phyloP scores from a whole-genome alignment of 2,113 vertebrate species.

The Cyprinus carpio region DNA sequence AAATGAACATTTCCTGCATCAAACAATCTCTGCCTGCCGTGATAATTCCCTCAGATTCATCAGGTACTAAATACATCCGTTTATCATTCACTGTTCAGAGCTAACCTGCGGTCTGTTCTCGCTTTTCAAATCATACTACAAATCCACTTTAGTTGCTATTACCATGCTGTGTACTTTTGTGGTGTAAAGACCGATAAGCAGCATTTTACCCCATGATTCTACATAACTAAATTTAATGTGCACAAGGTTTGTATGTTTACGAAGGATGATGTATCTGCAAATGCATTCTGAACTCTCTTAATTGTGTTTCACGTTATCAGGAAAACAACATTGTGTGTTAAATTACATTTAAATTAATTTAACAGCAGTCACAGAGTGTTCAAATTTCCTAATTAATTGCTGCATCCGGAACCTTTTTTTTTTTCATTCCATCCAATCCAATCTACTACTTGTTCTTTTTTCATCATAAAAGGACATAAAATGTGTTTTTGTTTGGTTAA shows the following conservation, averaged over 20 bases:
- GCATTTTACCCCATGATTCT: background rate
- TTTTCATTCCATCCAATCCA: background rate
- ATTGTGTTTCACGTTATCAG: constrained; percentile 6
- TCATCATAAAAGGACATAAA: background rate
- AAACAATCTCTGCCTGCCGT: constrained; percentile 48
- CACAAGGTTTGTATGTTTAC: constrained; percentile 1
- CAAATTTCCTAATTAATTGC: background rate
- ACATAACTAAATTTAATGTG: background rate
- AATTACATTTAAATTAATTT: constrained; percentile 24
- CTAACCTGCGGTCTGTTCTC: constrained; percentile 37
- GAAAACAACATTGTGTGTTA: constrained; percentile 27
- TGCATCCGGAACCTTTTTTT: background rate
- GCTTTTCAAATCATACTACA: constrained; percentile 40
- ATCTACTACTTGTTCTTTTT: background rate
- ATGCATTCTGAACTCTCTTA: constrained; percentile 24
- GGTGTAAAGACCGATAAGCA: background rate
- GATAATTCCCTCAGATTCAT: constrained; percentile 47
- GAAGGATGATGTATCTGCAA: background rate
- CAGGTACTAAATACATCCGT: constrained; percentile 43
- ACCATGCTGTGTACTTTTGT: background rate
- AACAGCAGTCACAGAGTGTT: constrained; percentile 12
- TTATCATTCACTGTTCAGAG: constrained; percentile 35
- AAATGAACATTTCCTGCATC: constrained; percentile 38
- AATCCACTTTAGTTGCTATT: constrained; percentile 22
- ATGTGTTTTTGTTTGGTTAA: background rate